Percentiles rank a stretch among this genome's conserved stretches.
These are phyloP conservation scores for Orthosia gracilis DNA, from an alignment of 2,888 invertebrate species.

Conservation along the genomic window DNA sequence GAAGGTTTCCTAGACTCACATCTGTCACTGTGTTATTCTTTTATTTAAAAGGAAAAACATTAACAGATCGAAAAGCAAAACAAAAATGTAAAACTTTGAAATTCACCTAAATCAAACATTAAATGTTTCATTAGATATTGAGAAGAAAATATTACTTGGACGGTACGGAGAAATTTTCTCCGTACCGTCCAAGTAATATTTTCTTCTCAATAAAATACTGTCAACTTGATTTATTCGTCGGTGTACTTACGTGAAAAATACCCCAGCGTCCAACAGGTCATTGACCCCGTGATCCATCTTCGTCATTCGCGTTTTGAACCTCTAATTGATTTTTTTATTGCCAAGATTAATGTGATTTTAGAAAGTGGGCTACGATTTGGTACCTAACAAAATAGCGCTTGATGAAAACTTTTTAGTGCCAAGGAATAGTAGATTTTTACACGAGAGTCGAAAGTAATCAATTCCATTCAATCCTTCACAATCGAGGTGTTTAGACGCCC, in stretches of 20 bases:
- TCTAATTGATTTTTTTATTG: slow-evolving; percentile 71
- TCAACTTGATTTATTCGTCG: slow-evolving; percentile 82
- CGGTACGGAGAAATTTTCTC: slow-evolving; percentile 60
- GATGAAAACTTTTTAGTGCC: not conserved
- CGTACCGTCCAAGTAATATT: slow-evolving; percentile 71
- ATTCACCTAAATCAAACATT: slow-evolving; percentile 47
- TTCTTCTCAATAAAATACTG: slow-evolving; percentile 73
- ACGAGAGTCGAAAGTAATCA: too few relatives aligned
- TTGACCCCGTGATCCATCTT: slow-evolving; percentile 75
- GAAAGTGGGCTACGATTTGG: slow-evolving; percentile 4
- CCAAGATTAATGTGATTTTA: slow-evolving; percentile 53
- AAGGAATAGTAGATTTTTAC: too few relatives aligned
- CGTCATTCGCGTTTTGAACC: slow-evolving; percentile 67
- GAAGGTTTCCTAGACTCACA: too few relatives aligned
- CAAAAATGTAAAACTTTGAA: slow-evolving; percentile 11
- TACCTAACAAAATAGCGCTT: not conserved
- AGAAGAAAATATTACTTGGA: slow-evolving; percentile 73
- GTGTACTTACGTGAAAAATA: slow-evolving; percentile 77
- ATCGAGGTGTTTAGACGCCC: too few relatives aligned
- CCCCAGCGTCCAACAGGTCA: slow-evolving; percentile 67
- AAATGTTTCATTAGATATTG: too few relatives aligned
- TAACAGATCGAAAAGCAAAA: not conserved
- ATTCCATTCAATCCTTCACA: too few relatives aligned
- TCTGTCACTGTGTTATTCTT: not conserved
- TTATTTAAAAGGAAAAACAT: not conserved